phyloP scores from a whole-genome alignment of 2,888 invertebrate genomes.

The Rotaria magnacalcarata region DNA sequence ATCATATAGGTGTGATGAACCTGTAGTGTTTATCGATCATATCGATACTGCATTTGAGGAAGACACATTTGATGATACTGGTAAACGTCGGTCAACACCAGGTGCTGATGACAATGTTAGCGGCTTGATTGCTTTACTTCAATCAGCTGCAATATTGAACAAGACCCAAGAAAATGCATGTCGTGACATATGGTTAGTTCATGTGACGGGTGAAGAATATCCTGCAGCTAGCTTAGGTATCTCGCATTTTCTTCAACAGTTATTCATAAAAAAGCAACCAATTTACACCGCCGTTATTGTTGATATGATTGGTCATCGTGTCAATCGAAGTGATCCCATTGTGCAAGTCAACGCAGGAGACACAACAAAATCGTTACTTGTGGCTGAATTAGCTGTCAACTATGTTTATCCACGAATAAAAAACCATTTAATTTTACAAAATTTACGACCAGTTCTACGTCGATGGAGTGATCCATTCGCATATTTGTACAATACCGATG shows the following conservation, averaged over 20 bases:
- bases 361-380: not conserved
- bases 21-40: not conserved
- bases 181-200: slow-evolving; percentile 11
- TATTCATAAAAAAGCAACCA: not conserved
- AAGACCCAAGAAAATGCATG: not conserved
- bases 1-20: not conserved
- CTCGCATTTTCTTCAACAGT: not conserved
- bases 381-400: not conserved
- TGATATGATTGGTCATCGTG: slow-evolving; percentile 4
- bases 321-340: slow-evolving; percentile 4
- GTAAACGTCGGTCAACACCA: not conserved
- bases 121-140: not conserved
- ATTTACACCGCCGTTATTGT: not conserved
- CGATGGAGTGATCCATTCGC: not conserved
- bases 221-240: slow-evolving; percentile 11
- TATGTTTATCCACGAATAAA: not conserved
- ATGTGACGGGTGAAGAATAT: slow-evolving; percentile 16
- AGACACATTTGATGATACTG: not conserved
- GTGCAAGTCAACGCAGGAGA: not conserved
- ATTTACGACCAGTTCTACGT: not conserved
- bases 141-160: not conserved
- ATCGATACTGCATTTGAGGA: not conserved
- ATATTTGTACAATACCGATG: slow-evolving; percentile 1
- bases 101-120: slow-evolving; percentile 27
- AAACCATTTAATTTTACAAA: not conserved